Percentiles rank a stretch among this genome's conserved stretches.
Evolutionary conservation across 1,140 invertebrate species (phyloP).

Genomic region (Plodia interpunctella): DNA sequence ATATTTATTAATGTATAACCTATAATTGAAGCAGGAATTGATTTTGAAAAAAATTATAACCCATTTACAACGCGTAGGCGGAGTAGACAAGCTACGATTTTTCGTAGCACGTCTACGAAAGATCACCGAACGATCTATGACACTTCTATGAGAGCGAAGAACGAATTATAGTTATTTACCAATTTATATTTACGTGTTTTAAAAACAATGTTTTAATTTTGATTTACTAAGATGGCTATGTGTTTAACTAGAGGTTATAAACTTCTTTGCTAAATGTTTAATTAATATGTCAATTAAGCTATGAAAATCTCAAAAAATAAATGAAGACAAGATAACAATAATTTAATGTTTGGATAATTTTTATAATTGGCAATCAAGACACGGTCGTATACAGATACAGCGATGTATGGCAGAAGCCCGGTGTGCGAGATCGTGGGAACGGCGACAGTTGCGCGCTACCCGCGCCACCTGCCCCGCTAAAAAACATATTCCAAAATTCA

Average conservation of each 20-base stretch:
- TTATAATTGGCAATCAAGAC: slow-evolving; percentile 57
- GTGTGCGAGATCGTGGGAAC: slow-evolving; percentile 50
- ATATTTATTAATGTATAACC: too few relatives aligned
- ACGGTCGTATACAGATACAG: slow-evolving; percentile 43
- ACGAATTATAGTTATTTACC: too few relatives aligned
- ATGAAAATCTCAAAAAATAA: too few relatives aligned
- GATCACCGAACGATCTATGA: too few relatives aligned
- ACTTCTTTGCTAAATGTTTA: too few relatives aligned
- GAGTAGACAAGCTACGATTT: background rate
- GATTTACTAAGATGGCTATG: too few relatives aligned
- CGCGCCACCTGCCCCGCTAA: slow-evolving; percentile 60
- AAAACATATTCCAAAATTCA: slow-evolving; percentile 63
- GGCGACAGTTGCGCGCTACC: slow-evolving; percentile 44
- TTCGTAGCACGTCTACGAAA: slow-evolving; percentile 7
- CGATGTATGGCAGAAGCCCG: slow-evolving; percentile 31
- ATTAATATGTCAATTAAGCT: too few relatives aligned
- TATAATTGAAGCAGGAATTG: too few relatives aligned
- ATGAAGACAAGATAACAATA: background rate
- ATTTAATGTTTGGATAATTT: slow-evolving; percentile 32
- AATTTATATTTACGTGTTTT: too few relatives aligned
- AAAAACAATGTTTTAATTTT: too few relatives aligned
- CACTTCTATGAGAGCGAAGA: background rate
- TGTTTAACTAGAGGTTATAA: too few relatives aligned
- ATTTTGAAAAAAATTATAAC: background rate
- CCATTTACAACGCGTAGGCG: background rate